Evolutionary conservation across 35 echinoderm and acorn worm species (phyloP).

Genomic region (Holothuria glaberrima): DNA sequence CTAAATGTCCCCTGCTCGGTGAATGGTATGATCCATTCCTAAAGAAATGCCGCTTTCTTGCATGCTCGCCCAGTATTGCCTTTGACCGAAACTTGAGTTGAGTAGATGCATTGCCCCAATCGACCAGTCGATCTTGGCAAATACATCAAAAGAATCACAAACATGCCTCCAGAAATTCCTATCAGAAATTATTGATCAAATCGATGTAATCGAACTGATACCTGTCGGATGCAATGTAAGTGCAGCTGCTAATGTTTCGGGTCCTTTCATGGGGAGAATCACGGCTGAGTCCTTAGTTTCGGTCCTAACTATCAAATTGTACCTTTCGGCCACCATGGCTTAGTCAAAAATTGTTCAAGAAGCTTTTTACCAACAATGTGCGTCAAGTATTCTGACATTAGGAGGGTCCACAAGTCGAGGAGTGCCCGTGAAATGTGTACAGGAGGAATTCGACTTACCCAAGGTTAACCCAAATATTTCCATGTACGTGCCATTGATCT

Average conservation of each 20-base stretch:
- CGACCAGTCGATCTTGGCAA: too few relatives aligned
- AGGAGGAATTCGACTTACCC: too few relatives aligned
- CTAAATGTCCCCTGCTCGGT: conserved; percentile 19
- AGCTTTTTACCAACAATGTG: conserved; percentile 4
- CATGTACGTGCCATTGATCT: too few relatives aligned
- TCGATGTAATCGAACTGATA: neutral
- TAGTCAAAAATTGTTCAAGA: neutral
- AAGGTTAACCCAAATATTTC: too few relatives aligned
- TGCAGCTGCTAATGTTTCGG: neutral
- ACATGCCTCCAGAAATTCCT: neutral
- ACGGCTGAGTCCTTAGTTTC: neutral
- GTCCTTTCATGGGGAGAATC: conserved; percentile 1
- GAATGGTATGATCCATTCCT: conserved; percentile 55
- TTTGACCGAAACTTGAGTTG: too few relatives aligned
- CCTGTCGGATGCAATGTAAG: neutral
- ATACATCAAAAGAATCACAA: neutral
- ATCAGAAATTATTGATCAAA: neutral
- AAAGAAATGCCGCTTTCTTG: conserved; percentile 19
- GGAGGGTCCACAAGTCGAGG: too few relatives aligned
- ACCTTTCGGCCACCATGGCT: neutral
- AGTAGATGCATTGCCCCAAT: too few relatives aligned
- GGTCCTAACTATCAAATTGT: neutral
- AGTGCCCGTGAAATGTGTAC: too few relatives aligned
- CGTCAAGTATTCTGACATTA: too few relatives aligned
- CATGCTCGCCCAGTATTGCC: neutral